Base-by-base conservation (phyloP, 2,113 vertebrate genomes). In the Halcyon malimbica region DNA sequence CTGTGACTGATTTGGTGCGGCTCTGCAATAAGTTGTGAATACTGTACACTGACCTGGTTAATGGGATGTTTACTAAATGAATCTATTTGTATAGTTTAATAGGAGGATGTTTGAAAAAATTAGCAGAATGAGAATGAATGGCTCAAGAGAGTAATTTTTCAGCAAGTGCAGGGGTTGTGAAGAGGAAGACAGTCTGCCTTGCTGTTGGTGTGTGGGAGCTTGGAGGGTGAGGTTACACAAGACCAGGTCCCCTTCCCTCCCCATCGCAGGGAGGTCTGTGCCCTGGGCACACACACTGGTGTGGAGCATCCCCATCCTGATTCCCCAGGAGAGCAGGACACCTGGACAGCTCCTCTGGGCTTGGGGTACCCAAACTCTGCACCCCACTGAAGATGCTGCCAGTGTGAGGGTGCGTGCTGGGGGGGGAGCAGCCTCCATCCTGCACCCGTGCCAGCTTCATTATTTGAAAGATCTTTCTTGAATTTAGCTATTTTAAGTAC, bases 51-150 rank as follows among this genome's bases (percentile, higher is more conserved):
- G 95, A 89, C 94, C 92, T 94, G 93, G 89, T 94, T 97, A 96
- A 96, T 95, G 86, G 91, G 83, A 82, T 96, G 84, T 96, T 97
- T 97, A 96, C 91, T 94, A 79, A 94, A 85, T 85, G 93, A 87
- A 94, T 95, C 53, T 96, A 92, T 96, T 96, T 94, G 92, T 95
- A 73, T 78, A 76, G 92, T 89, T 91, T 96, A 94, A 96, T 91
- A 89, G 91, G 74, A 53, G 63, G 84, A 91, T 85, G 77, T 83
- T 96, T 76, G 57, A 57, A 85, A 96, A 96, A 96, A 96, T 95
- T 79, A 96, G 89, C 62, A 46, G 77, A 70, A 94, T 93, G 78
- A 81, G 87, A 53, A 96, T 73, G 89, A 91, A 87, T 89, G 81
- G 63, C 74, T 67, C 37, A 29, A 69, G 69, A 84, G 64, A 73